Base-by-base conservation (phyloP, 1,140 invertebrate genomes). In the Alviniconcha marisindica region DNA sequence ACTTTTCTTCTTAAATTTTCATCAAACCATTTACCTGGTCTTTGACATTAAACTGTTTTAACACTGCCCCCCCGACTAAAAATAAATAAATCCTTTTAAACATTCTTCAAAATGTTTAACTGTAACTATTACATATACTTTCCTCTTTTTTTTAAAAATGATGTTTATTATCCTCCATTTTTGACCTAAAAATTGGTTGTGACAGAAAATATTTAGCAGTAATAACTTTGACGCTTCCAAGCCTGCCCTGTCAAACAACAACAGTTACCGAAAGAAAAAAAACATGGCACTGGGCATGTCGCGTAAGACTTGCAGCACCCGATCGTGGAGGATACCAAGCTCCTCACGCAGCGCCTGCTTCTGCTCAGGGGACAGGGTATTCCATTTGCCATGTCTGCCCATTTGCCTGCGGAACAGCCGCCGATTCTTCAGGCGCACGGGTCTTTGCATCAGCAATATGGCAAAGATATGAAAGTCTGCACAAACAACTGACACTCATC, bases 221-320 rank as follows among this genome's bases (percentile, higher is more conserved):
- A 48, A 48, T 18, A 48, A 18, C 18, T 48, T 48, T 18, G 18
- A 48, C 18, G 44, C 18, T 48, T 48, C 44, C 44, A 48, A 48
- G 44, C 44, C 18, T 48, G 5, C 24, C 33, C 63, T 10, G 12
- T 24, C 63, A 24, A 3, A 69, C 21, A 7, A 71, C 42, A 44
- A 40, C 15, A 77, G 76, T 76, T 93, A 94, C 94, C 94, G 93
- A 92, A 94, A 93, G 51, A 94, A 93, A 77, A 94, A 92, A 85
- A 94, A 88, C 33, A 94, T 87, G 86, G 91, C 86, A 79, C 87
- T 85, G 2, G 94, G 94, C 85, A 94, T 93, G 31, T 86, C 85
- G 86, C 90, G 91, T 88, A 94, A 90, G 63, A 93, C 91, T n/a
- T 88, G 79, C n/a, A 93, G 83, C 7, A 92, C 88, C 21, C 92